Evolutionary conservation across 2,797 vertebrate species (phyloP).

Genomic region (Myotis planiceps): DNA sequence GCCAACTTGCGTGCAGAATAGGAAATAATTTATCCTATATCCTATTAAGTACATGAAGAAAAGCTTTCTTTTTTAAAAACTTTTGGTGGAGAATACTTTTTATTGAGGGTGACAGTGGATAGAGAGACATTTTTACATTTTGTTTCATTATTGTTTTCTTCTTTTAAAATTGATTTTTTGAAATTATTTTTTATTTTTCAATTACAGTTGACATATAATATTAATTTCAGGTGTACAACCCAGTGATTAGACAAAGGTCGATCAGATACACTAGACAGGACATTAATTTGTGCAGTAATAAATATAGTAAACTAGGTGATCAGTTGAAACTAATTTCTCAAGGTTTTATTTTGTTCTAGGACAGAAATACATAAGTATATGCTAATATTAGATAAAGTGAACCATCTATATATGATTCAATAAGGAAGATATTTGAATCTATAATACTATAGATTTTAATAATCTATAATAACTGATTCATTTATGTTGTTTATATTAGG

Average conservation of each 20-base stretch:
- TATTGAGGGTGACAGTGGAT: background rate
- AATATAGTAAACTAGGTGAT: background rate
- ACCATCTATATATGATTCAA: background rate
- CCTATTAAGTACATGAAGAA: background rate
- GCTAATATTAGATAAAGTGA: slow-evolving; percentile 29
- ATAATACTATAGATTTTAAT: too few relatives aligned
- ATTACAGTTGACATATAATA: background rate
- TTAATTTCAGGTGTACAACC: background rate
- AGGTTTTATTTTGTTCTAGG: slow-evolving; percentile 39
- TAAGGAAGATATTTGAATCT: background rate
- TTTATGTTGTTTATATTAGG: background rate
- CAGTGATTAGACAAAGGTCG: background rate
- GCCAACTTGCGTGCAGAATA: background rate
- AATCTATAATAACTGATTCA: background rate
- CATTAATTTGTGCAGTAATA: background rate
- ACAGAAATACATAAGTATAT: background rate
- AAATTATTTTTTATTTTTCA: background rate
- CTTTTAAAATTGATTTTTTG: background rate
- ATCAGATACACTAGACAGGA: background rate
- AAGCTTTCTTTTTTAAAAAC: background rate
- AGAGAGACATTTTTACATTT: slow-evolving; percentile 33
- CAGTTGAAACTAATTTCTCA: background rate
- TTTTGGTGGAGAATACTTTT: slow-evolving; percentile 40
- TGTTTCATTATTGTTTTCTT: background rate
- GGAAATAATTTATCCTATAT: background rate